Evolutionary conservation across 2,113 vertebrate species (phyloP).

Genomic region (Rhinolophus sinicus): DNA sequence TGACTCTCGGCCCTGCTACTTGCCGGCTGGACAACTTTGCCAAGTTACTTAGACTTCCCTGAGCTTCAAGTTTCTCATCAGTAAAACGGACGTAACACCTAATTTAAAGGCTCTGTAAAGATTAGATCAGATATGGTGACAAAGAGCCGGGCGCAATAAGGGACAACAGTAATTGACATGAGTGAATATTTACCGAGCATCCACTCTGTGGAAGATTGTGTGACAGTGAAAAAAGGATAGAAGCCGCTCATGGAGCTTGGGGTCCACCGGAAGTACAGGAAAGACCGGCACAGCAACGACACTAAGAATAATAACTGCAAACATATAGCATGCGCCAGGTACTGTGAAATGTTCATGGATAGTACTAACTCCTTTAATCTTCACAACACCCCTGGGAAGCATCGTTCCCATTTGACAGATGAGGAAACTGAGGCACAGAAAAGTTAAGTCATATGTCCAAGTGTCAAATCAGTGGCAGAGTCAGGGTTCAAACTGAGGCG

Average conservation of each 20-base stretch:
- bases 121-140: too few species aligned
- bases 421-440: not conserved
- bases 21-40: not conserved
- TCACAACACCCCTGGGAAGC: not conserved
- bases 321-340: fast-evolving
- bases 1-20: not conserved
- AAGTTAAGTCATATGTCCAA: not conserved
- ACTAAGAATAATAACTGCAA: not conserved
- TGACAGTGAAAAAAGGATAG: fast-evolving
- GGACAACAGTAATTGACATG: too few species aligned
- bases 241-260: not conserved
- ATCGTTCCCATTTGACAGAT: not conserved
- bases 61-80: not conserved
- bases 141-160: not conserved
- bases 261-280: fast-evolving
- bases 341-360: not conserved
- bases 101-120: not conserved
- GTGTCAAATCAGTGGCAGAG: not conserved
- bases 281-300: not conserved
- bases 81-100: not conserved
- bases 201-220: not conserved
- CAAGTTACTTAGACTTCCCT: not conserved
- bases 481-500: not conserved
- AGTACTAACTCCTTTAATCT: not conserved
- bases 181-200: fast-evolving